phyloP scores from a whole-genome alignment of 2,888 invertebrate species.

The Pachliopta kotzebuea region DNA sequence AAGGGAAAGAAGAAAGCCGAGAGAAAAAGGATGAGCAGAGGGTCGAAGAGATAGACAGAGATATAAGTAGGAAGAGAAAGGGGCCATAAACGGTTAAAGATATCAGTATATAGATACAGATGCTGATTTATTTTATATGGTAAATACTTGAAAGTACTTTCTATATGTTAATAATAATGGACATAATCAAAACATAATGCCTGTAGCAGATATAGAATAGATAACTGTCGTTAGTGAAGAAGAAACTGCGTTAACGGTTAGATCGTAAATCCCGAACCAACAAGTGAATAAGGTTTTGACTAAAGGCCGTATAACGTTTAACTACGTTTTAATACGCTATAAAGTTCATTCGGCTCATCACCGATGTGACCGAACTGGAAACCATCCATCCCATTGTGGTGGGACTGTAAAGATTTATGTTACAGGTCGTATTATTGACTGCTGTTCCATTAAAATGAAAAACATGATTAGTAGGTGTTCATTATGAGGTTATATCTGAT shows the following conservation, averaged over 20 bases:
- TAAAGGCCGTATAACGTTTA: constrained; percentile 33
- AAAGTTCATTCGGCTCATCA: background rate
- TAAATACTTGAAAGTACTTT: background rate
- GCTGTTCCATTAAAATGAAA: background rate
- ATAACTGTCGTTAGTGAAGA: background rate
- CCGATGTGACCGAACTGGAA: constrained; percentile 3
- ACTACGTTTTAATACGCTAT: constrained; percentile 17
- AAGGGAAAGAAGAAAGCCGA: no score
- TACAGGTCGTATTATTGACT: background rate
- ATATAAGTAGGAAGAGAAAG: no score
- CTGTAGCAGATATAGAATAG: background rate
- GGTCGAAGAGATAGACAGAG: no score
- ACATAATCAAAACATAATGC: background rate
- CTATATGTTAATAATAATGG: background rate
- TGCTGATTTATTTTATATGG: background rate
- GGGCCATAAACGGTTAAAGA: no score
- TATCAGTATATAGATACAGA: no score
- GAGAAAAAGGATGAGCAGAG: no score
- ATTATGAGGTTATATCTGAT: background rate
- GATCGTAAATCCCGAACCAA: constrained; percentile 15
- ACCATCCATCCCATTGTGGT: constrained; percentile 13
- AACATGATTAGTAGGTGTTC: background rate
- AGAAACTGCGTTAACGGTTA: background rate
- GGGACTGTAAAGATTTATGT: constrained; percentile 17
- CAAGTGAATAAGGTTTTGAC: constrained; percentile 18